phyloP scores from a whole-genome alignment of 2,888 invertebrate species.

The Geophilus truncorum region DNA sequence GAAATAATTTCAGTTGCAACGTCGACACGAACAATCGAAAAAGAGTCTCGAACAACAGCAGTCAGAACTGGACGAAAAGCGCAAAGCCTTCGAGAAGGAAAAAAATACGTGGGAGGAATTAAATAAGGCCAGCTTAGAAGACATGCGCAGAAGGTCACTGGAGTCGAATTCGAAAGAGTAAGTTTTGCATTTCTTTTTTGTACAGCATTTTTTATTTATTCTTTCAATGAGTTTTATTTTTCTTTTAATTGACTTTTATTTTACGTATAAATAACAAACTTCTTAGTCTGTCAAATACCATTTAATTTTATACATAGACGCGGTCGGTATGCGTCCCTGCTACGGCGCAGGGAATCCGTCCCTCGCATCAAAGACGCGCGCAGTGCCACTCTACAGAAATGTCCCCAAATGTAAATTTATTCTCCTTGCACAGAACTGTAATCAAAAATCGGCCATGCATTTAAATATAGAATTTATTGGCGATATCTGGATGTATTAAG shows the following conservation, averaged over 20 bases:
- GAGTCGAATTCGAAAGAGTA: conserved; percentile 74
- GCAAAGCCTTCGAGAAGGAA: conserved; percentile 77
- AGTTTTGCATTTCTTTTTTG: no score
- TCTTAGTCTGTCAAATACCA: background rate
- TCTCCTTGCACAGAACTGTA: background rate
- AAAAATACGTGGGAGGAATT: conserved; percentile 83
- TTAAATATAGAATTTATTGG: background rate
- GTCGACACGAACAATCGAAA: conserved; percentile 80
- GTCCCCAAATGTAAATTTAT: conserved; percentile 32
- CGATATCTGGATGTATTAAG: background rate
- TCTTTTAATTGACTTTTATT: background rate
- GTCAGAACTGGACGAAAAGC: conserved; percentile 83
- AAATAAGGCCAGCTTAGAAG: conserved; percentile 82
- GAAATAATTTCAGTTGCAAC: conserved; percentile 58
- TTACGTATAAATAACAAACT: background rate
- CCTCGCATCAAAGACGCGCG: background rate
- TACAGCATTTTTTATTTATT: no score
- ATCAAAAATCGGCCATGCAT: background rate
- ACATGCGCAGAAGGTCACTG: conserved; percentile 64
- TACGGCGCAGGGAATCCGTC: background rate
- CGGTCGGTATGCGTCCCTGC: background rate
- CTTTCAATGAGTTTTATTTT: no score
- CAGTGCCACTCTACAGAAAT: conserved; percentile 19
- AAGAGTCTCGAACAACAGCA: conserved; percentile 79
- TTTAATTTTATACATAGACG: background rate